A percentile compares a stretch with the other conserved stretches of the same genome.
These are phyloP conservation scores for Hylia prasina DNA, from an alignment of 2,113 vertebrate species.

Conservation along the genomic window DNA sequence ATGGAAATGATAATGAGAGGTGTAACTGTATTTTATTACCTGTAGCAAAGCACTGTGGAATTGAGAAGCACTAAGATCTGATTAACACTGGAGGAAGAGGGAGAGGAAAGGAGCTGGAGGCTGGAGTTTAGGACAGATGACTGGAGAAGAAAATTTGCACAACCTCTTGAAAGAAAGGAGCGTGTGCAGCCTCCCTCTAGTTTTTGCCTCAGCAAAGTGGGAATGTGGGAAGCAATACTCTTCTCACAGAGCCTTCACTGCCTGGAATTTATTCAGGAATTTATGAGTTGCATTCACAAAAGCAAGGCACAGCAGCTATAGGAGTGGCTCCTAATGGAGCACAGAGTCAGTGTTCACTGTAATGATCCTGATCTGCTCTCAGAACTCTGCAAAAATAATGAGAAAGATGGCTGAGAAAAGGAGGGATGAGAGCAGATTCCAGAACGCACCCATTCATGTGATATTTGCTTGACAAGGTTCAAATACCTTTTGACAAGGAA, in stretches of 20 bases:
- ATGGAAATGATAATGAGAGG: background rate
- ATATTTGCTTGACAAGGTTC: background rate
- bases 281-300: background rate
- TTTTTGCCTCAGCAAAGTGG: background rate
- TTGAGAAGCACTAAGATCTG: background rate
- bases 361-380: background rate
- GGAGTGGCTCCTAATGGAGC: background rate
- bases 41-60: background rate
- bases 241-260: background rate
- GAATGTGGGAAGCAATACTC: background rate
- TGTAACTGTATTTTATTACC: constrained; percentile 16
- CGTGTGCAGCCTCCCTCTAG: background rate
- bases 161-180: background rate
- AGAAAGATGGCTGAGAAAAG: background rate
- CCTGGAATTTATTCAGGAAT: background rate
- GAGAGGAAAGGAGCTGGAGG: background rate
- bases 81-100: background rate
- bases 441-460: background rate
- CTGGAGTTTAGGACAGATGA: background rate
- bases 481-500: background rate
- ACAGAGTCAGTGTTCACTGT: accelerated
- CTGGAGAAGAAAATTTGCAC: background rate
- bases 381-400: background rate
- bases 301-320: background rate
- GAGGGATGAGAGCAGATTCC: background rate